Percentiles rank a stretch among this genome's conserved stretches.
These are phyloP conservation scores for Hipparchia sbordonii DNA, from an alignment of 2,888 invertebrate genomes.

Conservation along the genomic window DNA sequence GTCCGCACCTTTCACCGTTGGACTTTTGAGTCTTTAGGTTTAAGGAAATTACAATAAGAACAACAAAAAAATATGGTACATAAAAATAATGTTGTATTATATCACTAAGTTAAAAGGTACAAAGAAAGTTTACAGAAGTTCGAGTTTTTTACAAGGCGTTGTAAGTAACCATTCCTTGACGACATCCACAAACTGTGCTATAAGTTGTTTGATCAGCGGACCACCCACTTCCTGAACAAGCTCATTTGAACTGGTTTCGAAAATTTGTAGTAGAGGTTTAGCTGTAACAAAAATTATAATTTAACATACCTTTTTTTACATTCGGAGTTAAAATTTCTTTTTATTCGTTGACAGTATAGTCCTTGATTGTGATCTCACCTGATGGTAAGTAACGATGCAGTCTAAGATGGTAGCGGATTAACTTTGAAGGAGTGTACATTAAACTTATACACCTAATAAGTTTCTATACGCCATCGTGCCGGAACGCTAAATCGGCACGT, in stretches of 20 bases:
- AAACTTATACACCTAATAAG: too few relatives aligned
- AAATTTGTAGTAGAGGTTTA: not conserved
- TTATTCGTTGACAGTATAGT: too few relatives aligned
- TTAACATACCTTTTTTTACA: not conserved
- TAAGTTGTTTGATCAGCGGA: not conserved
- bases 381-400: too few relatives aligned
- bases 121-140: not conserved
- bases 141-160: not conserved
- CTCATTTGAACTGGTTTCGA: not conserved
- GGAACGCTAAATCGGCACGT: too few relatives aligned
- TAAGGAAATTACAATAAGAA: not conserved
- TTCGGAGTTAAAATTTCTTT: too few relatives aligned
- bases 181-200: not conserved
- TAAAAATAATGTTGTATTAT: not conserved
- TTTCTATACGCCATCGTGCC: too few relatives aligned
- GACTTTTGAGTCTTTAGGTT: not conserved
- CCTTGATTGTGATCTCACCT: too few relatives aligned
- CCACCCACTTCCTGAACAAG: not conserved
- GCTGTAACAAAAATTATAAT: not conserved
- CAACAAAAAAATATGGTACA: too few relatives aligned
- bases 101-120: slow-evolving; percentile 2
- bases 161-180: not conserved
- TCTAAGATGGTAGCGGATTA: too few relatives aligned
- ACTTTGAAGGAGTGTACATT: too few relatives aligned
- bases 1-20: too few relatives aligned